A percentile compares a stretch with the other conserved stretches of the same genome.
phyloP scores from a whole-genome alignment of 2,888 invertebrate genomes.

The Scelioninae gen. 1 region DNA sequence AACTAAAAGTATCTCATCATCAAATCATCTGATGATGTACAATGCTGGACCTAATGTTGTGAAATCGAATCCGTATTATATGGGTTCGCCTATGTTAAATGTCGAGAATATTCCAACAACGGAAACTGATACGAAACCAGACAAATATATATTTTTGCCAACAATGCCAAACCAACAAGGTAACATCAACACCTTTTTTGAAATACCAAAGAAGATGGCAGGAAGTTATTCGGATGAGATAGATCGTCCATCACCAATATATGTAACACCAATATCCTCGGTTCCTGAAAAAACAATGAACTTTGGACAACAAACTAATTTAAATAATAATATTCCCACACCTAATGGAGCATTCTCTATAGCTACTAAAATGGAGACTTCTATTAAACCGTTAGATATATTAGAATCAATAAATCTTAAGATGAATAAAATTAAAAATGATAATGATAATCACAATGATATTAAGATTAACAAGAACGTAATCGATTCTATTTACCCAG shows the following conservation, averaged over 20 bases:
- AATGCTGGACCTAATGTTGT: slow-evolving; percentile 71
- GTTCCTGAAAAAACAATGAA: slow-evolving; percentile 51
- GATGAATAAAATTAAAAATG: slow-evolving; percentile 17
- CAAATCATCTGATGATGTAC: slow-evolving; percentile 71
- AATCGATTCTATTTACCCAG: slow-evolving; percentile 26
- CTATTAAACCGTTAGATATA: slow-evolving; percentile 81
- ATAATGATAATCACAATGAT: slow-evolving; percentile 9
- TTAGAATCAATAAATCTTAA: slow-evolving; percentile 84
- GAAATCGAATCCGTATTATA: slow-evolving; percentile 82
- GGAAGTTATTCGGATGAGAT: slow-evolving; percentile 54
- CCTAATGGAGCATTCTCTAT: slow-evolving; percentile 40
- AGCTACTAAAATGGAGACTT: slow-evolving; percentile 71
- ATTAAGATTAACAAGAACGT: slow-evolving; percentile 42
- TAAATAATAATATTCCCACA: slow-evolving; percentile 46
- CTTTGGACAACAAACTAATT: slow-evolving; percentile 24
- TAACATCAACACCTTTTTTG: slow-evolving; percentile 49
- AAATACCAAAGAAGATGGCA: slow-evolving; percentile 52
- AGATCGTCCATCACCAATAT: slow-evolving; percentile 72
- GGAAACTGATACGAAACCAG: slow-evolving; percentile 22
- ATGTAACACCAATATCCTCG: slow-evolving; percentile 76
- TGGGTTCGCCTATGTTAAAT: slow-evolving; percentile 76
- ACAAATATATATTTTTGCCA: slow-evolving; percentile 68
- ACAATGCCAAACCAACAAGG: slow-evolving; percentile 64
- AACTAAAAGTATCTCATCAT: slow-evolving; percentile 74
- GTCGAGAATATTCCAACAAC: slow-evolving; percentile 1